Evolutionary conservation across 2,888 invertebrate species (phyloP).

Genomic region (Caradrina kadenii): DNA sequence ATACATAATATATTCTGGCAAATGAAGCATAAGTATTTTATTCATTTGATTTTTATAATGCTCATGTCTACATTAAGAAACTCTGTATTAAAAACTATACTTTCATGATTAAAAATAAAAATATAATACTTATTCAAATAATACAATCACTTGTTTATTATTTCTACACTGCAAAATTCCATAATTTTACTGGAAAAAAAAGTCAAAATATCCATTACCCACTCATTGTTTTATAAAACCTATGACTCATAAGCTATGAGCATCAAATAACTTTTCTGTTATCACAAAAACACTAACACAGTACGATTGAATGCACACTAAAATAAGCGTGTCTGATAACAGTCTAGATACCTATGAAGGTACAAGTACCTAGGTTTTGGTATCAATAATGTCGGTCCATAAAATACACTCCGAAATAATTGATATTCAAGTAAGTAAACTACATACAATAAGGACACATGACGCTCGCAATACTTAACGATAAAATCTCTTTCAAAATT

Average conservation of each 20-base stretch:
- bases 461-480: no score
- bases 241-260: background rate
- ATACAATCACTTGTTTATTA: constrained; percentile 10
- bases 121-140: background rate
- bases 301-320: constrained; percentile 30
- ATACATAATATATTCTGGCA: no score
- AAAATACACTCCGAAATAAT: constrained; percentile 69
- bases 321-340: constrained; percentile 51
- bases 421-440: constrained; percentile 71
- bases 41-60: no score
- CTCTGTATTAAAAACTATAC: no score
- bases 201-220: background rate
- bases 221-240: background rate
- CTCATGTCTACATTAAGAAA: no score
- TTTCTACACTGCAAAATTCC: background rate
- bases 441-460: background rate
- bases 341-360: constrained; percentile 4
- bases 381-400: constrained; percentile 42
- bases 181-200: background rate
- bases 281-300: constrained; percentile 1
- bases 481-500: no score
- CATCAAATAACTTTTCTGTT: background rate
- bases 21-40: no score
- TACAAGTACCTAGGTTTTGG: no score
- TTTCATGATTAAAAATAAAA: no score